Percentiles rank a stretch among this genome's conserved stretches.
Conservation (phyloP, 2,113 vertebrate genomes). For the Chascanopsetta lugubris region DNA sequence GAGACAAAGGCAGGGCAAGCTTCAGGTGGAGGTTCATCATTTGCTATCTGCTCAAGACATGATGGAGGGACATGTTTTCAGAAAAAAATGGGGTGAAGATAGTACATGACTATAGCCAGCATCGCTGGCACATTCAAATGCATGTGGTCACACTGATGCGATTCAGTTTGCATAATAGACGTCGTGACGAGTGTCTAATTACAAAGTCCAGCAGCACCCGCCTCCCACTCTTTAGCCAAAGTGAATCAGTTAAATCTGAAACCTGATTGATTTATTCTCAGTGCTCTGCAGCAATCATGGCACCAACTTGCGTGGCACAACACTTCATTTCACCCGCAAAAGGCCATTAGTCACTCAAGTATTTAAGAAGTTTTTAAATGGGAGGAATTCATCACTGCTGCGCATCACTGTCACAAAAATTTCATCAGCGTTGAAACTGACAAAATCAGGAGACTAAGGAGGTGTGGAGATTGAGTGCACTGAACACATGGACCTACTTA, state of each 20-base stretch:
- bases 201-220: background rate
- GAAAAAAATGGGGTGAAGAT: background rate
- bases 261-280: slow-evolving; percentile 9
- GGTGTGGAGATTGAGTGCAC: background rate
- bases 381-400: slow-evolving; percentile 30
- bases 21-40: slow-evolving; percentile 89
- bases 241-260: slow-evolving; percentile 20
- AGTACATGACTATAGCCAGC: no score
- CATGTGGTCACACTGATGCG: background rate
- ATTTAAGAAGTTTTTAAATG: slow-evolving; percentile 32
- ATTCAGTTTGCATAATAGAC: slow-evolving; percentile 1
- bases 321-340: slow-evolving; percentile 27
- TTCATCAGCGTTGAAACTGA: slow-evolving; percentile 4
- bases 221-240: background rate
- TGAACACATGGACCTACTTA: background rate
- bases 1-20: slow-evolving; percentile 91
- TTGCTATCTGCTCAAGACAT: slow-evolving; percentile 85
- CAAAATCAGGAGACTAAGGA: background rate
- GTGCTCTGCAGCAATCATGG: slow-evolving; percentile 17
- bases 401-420: slow-evolving; percentile 26
- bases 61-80: slow-evolving; percentile 15
- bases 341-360: slow-evolving; percentile 32
- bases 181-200: background rate
- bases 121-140: background rate
- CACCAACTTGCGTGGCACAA: slow-evolving; percentile 4